These are phyloP conservation scores for Araneus ventricosus DNA, from an alignment of 1,140 invertebrate species.

Conservation along the genomic window DNA sequence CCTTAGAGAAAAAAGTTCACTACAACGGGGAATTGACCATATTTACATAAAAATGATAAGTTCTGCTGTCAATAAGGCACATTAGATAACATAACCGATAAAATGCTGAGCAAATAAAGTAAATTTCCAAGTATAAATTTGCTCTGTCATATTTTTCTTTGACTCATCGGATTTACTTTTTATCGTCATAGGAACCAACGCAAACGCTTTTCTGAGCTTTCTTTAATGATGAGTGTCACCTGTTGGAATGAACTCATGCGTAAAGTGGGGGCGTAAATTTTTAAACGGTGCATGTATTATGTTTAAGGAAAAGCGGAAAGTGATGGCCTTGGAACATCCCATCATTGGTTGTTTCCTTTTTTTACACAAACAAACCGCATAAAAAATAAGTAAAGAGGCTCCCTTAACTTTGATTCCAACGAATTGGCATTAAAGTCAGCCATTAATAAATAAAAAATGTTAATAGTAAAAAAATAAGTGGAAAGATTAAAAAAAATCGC, in stretches of 20 bases:
- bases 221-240: neutral
- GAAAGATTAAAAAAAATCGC: neutral
- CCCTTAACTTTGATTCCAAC: neutral
- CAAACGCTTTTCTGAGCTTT: neutral
- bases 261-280: conserved; percentile 14
- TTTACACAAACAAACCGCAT: no score
- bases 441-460: neutral
- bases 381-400: neutral
- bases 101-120: neutral
- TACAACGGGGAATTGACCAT: no score
- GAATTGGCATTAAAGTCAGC: neutral
- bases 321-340: neutral
- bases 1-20: no score
- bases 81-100: neutral
- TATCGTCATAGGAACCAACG: neutral
- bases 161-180: neutral
- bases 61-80: neutral
- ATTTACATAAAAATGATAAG: no score
- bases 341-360: neutral
- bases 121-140: neutral
- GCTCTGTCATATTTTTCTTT: neutral
- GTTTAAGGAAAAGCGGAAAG: neutral
- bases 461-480: neutral
- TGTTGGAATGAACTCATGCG: neutral
- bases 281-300: conserved; percentile 43